Percentiles rank a stretch among this genome's conserved stretches.
Evolutionary conservation across 2,888 invertebrate genomes (phyloP).

Genomic region (Proisotoma minuta): DNA sequence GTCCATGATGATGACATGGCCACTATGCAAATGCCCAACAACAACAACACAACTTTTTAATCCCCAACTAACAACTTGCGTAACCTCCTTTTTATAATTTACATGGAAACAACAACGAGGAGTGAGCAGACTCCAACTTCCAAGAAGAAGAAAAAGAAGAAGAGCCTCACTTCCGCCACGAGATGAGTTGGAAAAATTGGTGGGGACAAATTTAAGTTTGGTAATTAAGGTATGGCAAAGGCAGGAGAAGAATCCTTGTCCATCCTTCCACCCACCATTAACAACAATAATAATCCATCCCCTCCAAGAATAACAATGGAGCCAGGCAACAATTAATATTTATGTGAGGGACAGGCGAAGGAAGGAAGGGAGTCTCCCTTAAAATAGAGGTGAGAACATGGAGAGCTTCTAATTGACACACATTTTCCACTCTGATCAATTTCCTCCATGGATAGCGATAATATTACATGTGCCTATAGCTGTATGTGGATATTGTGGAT

Average conservation of each 20-base stretch:
- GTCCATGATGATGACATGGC: constrained; percentile 11
- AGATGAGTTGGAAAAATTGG: too few relatives aligned
- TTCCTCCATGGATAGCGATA: too few relatives aligned
- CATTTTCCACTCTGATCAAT: constrained; percentile 6
- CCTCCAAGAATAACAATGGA: constrained; percentile 3
- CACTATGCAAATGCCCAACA: constrained; percentile 9
- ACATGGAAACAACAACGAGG: background rate
- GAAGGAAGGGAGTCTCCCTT: background rate
- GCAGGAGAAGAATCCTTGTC: background rate
- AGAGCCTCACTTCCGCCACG: too few relatives aligned
- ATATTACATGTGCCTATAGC: background rate
- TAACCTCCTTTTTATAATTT: background rate
- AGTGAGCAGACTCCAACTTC: background rate
- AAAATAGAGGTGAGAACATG: background rate
- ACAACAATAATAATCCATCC: constrained; percentile 4
- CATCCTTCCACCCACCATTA: constrained; percentile 4
- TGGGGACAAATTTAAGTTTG: too few relatives aligned
- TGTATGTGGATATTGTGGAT: too few relatives aligned
- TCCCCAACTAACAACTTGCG: background rate
- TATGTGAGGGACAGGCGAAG: background rate
- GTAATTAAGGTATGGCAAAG: too few relatives aligned
- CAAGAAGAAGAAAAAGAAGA: background rate
- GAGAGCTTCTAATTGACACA: background rate
- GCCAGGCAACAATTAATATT: constrained; percentile 2
- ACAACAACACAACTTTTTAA: background rate